Evolutionary conservation across 2,888 invertebrate species (phyloP), one percentile per base, ranked within the genome.

Genomic region (Melinopterus prodromus): DNA sequence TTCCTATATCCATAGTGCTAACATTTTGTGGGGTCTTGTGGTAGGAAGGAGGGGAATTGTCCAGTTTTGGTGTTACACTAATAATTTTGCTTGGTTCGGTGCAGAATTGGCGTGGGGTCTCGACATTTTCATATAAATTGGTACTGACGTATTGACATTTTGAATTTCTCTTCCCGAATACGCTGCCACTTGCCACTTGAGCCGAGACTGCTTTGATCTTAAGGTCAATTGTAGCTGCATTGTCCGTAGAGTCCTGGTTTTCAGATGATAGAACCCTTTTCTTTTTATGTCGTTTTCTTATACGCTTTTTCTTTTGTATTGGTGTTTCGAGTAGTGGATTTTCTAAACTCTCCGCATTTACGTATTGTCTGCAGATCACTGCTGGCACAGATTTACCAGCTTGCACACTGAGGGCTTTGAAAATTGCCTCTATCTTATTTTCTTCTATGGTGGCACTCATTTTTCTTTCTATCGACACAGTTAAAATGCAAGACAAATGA

Each of bases 201-300:
- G 71, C 75, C 12, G 69, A 72, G 38, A 81, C 70, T 80, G 82
- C 83, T 81, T 69, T 81, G 83, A 83, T 83, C 81, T 80, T 80
- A 77, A 82, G 81, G 80, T 79, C 35, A 71, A 69, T 35, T 35
- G 78, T 15, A 70, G 80, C 79, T 15, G 79, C 78, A 16, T 35
- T n/a, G 35, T 35, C 70, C 37, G 16, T 38, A 38, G 71, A 15
- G 16, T 71, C 69, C 14, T 12, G 36, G 69, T n/a, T n/a, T 78
- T 35, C 16, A 26, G 90, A 81, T 85, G 86, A 38, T 35, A 36
- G 26, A 15, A 15, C 6, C 26, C 15, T 26, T 26, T 76, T 77
- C 15, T 71, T 79, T 69, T 6, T 72, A 71, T 71, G 6, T 76
- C 16, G 53, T 9, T 79, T 79, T 77, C 36, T 79, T 77, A 69